Conservation (phyloP, 2,888 invertebrate species). For the Ennomos quercinarius region DNA sequence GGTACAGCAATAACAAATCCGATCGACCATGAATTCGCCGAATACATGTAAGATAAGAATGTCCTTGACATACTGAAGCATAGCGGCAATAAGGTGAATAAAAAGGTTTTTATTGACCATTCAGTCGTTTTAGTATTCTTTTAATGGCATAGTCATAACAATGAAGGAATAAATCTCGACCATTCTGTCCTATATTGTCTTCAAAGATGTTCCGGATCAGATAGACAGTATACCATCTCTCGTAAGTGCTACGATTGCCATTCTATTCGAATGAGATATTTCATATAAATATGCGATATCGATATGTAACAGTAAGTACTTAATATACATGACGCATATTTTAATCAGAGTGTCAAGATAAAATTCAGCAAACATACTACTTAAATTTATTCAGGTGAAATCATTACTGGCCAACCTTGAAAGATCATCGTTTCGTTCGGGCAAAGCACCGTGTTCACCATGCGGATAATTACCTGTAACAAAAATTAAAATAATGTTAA, state of each 20-base stretch:
- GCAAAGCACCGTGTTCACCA: conserved; percentile 37
- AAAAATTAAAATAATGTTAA: conserved; percentile 41
- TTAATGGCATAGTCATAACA: conserved; percentile 45
- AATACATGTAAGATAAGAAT: no score
- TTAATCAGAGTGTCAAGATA: conserved; percentile 29
- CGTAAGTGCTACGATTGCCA: conserved; percentile 19
- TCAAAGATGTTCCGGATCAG: conserved; percentile 7
- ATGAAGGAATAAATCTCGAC: conserved; percentile 28
- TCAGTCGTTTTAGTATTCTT: conserved; percentile 43
- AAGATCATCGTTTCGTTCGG: conserved; percentile 39
- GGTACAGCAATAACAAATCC: neutral
- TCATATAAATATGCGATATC: conserved; percentile 11
- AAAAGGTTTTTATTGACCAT: conserved; percentile 33
- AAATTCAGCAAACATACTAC: conserved; percentile 35
- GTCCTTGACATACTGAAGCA: no score
- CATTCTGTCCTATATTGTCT: conserved; percentile 17
- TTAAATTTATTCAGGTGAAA: conserved; percentile 61
- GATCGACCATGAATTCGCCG: neutral
- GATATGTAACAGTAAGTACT: conserved; percentile 18
- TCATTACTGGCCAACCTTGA: conserved; percentile 58
- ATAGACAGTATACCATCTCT: conserved; percentile 10
- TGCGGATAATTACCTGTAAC: conserved; percentile 68
- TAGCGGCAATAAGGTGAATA: conserved; percentile 7
- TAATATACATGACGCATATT: conserved; percentile 32
- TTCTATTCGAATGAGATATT: conserved; percentile 18